Percentiles rank a stretch among this genome's conserved stretches.
Conservation (phyloP, 37 sponge, comb jelly and placozoan genomes). For the Beroe ovata region DNA sequence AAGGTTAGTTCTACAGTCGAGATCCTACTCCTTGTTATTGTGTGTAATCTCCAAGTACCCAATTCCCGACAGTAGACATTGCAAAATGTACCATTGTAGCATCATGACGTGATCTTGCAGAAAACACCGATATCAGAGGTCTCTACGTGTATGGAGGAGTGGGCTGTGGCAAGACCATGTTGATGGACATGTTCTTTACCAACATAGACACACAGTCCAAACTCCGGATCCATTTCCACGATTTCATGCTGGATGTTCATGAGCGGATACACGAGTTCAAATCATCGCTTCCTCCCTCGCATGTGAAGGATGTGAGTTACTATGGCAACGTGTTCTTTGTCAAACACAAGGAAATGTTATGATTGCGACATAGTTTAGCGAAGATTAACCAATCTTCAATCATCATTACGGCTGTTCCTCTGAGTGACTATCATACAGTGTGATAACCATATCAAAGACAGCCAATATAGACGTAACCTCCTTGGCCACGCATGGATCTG, state of each 20-base stretch:
- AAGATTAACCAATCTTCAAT: not conserved
- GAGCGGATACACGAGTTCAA: constrained; percentile 81
- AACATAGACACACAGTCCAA: constrained; percentile 69
- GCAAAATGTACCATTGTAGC: too few relatives aligned
- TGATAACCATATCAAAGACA: not conserved
- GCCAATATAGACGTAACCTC: not conserved
- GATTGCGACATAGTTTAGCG: not conserved
- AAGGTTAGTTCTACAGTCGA: too few relatives aligned
- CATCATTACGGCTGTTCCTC: not conserved
- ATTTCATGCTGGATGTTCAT: constrained; percentile 93
- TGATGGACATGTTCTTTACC: constrained; percentile 94
- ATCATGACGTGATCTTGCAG: too few relatives aligned
- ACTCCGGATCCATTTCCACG: constrained; percentile 83
- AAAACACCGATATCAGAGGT: constrained; percentile 70
- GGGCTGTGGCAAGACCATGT: constrained; percentile 96
- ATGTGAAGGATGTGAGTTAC: not conserved
- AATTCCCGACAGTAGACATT: too few relatives aligned
- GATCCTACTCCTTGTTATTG: too few relatives aligned
- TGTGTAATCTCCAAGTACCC: too few relatives aligned
- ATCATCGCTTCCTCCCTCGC: constrained; percentile 63
- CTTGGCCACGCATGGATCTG: not conserved
- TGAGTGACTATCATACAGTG: not conserved
- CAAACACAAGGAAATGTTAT: not conserved
- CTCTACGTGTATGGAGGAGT: constrained; percentile 91
- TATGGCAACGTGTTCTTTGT: not conserved